These are phyloP conservation scores for Ooceraea biroi DNA, from an alignment of 1,140 invertebrate species.

Conservation along the genomic window DNA sequence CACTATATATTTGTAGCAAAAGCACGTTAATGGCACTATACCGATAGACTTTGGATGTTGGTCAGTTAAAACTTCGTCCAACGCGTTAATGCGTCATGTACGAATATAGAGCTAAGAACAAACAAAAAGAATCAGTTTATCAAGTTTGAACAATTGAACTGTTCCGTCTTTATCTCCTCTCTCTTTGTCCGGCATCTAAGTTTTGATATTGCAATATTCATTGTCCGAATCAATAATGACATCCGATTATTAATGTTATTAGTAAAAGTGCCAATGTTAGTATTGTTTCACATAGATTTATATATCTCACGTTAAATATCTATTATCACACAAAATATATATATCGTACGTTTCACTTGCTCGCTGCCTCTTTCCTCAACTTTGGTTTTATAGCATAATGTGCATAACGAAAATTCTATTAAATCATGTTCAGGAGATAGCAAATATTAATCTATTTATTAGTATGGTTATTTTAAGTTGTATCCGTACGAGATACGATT, in stretches of 20 bases:
- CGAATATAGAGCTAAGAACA: neutral
- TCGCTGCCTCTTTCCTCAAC: conserved; percentile 13
- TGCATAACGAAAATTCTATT: neutral
- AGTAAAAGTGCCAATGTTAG: conserved; percentile 64
- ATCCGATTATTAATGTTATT: conserved; percentile 32
- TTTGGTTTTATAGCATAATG: neutral
- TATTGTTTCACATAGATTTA: conserved; percentile 31
- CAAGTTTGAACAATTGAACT: neutral
- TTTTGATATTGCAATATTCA: conserved; percentile 3
- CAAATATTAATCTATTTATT: neutral
- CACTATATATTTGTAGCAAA: neutral
- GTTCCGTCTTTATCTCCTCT: neutral
- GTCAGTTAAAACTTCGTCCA: neutral
- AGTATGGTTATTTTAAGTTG: neutral
- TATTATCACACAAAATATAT: conserved; percentile 29
- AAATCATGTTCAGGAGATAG: neutral
- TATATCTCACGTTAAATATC: conserved; percentile 32
- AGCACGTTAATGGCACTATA: conserved; percentile 22
- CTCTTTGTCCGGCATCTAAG: neutral
- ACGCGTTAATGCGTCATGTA: neutral
- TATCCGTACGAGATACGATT: conserved; percentile 1
- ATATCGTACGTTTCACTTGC: neutral
- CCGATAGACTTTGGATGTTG: neutral
- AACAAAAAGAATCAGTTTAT: neutral
- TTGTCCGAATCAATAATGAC: conserved; percentile 34